Conservation (phyloP, 2,113 vertebrate genomes). For the Phylloscopus trochiloides region DNA sequence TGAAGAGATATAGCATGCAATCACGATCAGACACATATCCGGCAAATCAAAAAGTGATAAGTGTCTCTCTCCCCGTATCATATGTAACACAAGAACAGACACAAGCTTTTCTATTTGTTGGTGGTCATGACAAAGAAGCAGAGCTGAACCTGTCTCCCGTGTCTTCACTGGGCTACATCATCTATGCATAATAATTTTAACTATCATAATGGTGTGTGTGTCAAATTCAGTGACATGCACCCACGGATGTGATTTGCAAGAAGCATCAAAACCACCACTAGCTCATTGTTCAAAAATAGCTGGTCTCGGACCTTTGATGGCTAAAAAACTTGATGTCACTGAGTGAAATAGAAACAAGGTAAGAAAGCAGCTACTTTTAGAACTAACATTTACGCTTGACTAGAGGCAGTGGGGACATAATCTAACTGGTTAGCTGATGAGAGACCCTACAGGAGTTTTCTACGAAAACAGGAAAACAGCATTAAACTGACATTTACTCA, state of each 20-base stretch:
- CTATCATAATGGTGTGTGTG: not conserved
- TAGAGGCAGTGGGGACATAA: not conserved
- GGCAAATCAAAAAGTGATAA: not conserved
- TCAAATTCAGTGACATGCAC: not conserved
- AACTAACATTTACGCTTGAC: slow-evolving; percentile 49
- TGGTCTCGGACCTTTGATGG: not conserved
- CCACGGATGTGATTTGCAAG: not conserved
- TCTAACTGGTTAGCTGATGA: slow-evolving; percentile 31
- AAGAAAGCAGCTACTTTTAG: slow-evolving; percentile 28
- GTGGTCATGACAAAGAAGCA: not conserved
- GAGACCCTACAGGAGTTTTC: slow-evolving; percentile 56
- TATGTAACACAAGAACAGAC: not conserved
- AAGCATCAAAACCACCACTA: not conserved
- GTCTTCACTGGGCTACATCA: not conserved
- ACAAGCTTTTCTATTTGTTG: not conserved
- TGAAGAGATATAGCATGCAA: not conserved
- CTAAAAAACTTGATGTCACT: not conserved
- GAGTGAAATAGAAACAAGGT: not conserved
- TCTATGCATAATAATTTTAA: not conserved
- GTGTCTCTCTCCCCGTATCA: fast-evolving
- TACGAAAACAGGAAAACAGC: slow-evolving; percentile 41
- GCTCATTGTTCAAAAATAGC: slow-evolving; percentile 25
- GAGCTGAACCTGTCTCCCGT: not conserved
- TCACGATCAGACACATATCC: not conserved
- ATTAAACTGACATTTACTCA: slow-evolving; percentile 73